Conservation (phyloP, 2,113 vertebrate genomes). For the Pseudois nayaur region DNA sequence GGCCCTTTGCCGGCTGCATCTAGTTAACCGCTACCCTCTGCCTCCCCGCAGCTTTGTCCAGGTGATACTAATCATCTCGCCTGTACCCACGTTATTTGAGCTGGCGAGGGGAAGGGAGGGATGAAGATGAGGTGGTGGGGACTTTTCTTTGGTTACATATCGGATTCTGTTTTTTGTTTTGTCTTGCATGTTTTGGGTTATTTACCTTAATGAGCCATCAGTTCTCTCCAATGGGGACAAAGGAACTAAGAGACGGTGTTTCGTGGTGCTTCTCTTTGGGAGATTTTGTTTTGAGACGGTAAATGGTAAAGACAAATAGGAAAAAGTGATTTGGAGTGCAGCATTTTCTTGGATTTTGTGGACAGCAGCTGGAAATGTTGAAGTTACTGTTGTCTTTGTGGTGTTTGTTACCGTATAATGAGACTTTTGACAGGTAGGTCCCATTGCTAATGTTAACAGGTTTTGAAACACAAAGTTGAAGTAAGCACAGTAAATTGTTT, state of each 20-base stretch:
- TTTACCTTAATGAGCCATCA: neutral
- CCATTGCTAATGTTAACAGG: constrained; percentile 37
- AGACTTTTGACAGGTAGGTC: constrained; percentile 65
- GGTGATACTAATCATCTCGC: neutral
- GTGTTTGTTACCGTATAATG: neutral
- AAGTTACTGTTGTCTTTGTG: constrained; percentile 39
- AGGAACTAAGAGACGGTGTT: constrained; percentile 5
- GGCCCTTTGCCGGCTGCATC: neutral
- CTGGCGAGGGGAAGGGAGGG: neutral
- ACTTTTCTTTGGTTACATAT: constrained; percentile 38
- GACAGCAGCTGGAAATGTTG: neutral
- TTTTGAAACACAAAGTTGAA: constrained; percentile 36
- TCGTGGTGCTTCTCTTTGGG: neutral
- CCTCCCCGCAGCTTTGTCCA: constrained; percentile 50
- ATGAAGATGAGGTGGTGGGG: neutral
- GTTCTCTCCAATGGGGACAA: constrained; percentile 54
- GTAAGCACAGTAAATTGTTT: neutral
- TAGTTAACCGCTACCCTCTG: neutral
- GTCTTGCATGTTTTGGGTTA: neutral
- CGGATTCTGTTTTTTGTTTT: neutral
- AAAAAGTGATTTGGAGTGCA: neutral
- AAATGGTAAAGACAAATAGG: neutral
- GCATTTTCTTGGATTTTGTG: neutral
- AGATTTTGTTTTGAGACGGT: neutral
- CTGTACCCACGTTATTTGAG: neutral